These are phyloP conservation scores for Prenolepis imparis DNA, from an alignment of 2,888 invertebrate genomes.

Conservation along the genomic window DNA sequence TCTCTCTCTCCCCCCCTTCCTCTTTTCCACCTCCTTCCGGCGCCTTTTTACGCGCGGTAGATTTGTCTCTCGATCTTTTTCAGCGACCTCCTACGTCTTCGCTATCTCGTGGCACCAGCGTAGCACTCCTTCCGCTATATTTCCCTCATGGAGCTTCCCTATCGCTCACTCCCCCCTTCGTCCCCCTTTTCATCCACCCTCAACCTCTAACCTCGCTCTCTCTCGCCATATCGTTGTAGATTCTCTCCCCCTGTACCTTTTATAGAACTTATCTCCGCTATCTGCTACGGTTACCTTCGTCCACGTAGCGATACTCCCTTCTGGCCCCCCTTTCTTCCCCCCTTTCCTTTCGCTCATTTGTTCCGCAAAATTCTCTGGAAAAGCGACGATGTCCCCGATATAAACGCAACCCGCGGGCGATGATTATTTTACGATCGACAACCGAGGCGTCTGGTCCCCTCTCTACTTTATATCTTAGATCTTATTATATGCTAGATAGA, in stretches of 20 bases:
- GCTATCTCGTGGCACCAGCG: conserved; percentile 48
- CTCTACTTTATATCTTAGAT: conserved; percentile 14
- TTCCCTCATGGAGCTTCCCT: conserved; percentile 61
- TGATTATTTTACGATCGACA: conserved; percentile 74
- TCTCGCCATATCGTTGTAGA: conserved; percentile 37
- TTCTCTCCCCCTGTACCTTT: conserved; percentile 43
- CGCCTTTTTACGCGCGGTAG: conserved; percentile 60
- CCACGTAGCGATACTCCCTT: conserved; percentile 10
- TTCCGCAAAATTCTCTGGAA: conserved; percentile 61
- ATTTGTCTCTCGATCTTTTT: conserved; percentile 72
- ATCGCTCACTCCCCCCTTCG: conserved; percentile 56
- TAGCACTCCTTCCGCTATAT: conserved; percentile 52
- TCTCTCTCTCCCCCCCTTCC: neutral
- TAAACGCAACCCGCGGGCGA: conserved; percentile 61
- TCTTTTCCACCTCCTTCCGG: neutral
- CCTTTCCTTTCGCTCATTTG: conserved; percentile 70
- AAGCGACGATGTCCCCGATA: conserved; percentile 64
- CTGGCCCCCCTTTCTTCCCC: neutral
- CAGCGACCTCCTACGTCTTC: conserved; percentile 48
- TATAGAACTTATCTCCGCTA: conserved; percentile 79
- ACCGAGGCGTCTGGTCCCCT: conserved; percentile 17
- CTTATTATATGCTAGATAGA: conserved; percentile 33
- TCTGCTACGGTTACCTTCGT: conserved; percentile 69
- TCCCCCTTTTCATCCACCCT: conserved; percentile 39
- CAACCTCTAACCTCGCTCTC: conserved; percentile 58